These are phyloP conservation scores for Tapera naevia DNA, from an alignment of 2,797 vertebrate genomes.

Conservation along the genomic window DNA sequence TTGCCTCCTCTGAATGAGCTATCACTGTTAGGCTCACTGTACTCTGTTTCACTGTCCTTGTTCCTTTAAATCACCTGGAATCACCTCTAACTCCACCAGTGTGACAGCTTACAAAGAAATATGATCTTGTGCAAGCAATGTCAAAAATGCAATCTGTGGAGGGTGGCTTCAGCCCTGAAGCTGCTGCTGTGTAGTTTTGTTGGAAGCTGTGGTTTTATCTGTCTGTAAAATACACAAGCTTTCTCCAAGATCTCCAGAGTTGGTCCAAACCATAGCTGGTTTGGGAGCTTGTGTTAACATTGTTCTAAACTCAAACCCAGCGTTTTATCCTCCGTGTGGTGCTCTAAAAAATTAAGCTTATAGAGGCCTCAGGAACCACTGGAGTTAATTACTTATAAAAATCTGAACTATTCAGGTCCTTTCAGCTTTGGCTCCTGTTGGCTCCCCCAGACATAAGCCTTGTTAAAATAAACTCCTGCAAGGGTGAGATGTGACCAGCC, in stretches of 20 bases:
- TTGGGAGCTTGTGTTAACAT: background rate
- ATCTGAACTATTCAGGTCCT: background rate
- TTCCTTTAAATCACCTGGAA: background rate
- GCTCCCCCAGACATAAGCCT: background rate
- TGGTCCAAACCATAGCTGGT: background rate
- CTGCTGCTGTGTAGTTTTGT: background rate
- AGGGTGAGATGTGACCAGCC: background rate
- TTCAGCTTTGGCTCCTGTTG: background rate
- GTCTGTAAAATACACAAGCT: background rate
- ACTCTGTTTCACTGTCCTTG: background rate
- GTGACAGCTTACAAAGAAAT: background rate
- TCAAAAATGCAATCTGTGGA: background rate
- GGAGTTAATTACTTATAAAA: background rate
- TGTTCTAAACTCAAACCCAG: background rate
- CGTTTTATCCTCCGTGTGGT: background rate
- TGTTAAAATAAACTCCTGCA: background rate
- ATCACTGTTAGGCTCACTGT: background rate
- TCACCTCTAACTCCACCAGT: background rate
- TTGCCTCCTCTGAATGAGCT: background rate
- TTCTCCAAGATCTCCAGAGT: background rate
- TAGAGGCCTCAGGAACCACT: background rate
- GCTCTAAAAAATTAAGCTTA: background rate
- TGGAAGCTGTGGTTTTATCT: background rate
- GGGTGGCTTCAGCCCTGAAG: background rate
- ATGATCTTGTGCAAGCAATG: no score